phyloP scores from a whole-genome alignment of 2,797 vertebrate genomes.

The Liasis olivaceus region DNA sequence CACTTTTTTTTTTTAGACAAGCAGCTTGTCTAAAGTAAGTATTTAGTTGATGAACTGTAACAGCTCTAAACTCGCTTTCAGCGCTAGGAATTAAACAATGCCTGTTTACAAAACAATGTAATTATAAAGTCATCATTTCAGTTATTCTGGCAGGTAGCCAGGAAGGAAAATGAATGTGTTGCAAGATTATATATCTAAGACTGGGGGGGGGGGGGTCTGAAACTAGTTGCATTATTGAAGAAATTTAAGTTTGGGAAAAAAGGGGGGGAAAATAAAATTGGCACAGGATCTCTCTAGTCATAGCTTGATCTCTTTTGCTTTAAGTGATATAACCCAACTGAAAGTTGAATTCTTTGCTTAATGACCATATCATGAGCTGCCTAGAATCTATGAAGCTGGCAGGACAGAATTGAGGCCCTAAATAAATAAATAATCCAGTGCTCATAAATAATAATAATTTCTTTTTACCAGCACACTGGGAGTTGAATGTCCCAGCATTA shows the following conservation, averaged over 20 bases:
- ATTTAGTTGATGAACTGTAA: slow-evolving; percentile 66
- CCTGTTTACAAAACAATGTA: slow-evolving; percentile 70
- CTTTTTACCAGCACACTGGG: slow-evolving; percentile 47
- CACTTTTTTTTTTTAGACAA: slow-evolving; percentile 56
- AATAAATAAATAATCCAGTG: too few relatives aligned
- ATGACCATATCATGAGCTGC: neutral
- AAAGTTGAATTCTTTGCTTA: slow-evolving; percentile 40
- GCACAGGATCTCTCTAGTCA: slow-evolving; percentile 45
- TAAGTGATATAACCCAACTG: slow-evolving; percentile 47
- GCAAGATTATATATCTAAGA: slow-evolving; percentile 44
- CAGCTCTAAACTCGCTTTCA: slow-evolving; percentile 63
- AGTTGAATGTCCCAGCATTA: slow-evolving; percentile 53
- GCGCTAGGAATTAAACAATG: slow-evolving; percentile 61
- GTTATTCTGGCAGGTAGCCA: slow-evolving; percentile 51
- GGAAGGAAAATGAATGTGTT: slow-evolving; percentile 32
- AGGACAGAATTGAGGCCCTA: too few relatives aligned
- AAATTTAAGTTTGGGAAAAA: slow-evolving; percentile 25
- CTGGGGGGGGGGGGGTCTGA: neutral
- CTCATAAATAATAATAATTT: slow-evolving; percentile 17
- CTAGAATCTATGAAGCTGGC: neutral
- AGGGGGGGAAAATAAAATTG: neutral
- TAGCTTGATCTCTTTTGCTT: slow-evolving; percentile 52
- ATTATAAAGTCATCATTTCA: slow-evolving; percentile 68
- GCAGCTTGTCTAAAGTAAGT: slow-evolving; percentile 55
- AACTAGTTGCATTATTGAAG: slow-evolving; percentile 33